Conservation (phyloP, 2,797 vertebrate species). For the Pseudopleuronectes americanus region DNA sequence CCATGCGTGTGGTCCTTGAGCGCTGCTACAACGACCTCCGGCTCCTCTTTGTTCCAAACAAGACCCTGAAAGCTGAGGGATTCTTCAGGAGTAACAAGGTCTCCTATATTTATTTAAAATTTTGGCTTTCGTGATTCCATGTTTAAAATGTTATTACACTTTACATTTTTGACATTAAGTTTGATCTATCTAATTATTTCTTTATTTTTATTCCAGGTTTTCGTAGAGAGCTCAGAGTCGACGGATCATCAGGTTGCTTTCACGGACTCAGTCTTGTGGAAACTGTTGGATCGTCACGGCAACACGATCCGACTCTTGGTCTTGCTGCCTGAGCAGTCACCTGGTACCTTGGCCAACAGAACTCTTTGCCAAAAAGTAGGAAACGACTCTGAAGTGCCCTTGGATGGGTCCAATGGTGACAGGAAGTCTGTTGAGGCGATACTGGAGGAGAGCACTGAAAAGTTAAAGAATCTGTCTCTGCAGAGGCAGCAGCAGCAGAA, state of each 20-base stretch:
- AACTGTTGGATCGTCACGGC: constrained; percentile 95
- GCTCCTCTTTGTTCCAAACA: constrained; percentile 92
- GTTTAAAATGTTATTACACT: background rate
- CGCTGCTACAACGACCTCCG: constrained; percentile 98
- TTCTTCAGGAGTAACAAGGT: constrained; percentile 99
- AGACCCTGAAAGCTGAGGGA: constrained; percentile 97
- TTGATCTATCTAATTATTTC: background rate
- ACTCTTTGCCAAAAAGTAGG: constrained; percentile 87
- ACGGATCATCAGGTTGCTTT: constrained; percentile 90
- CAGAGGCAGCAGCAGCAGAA: constrained; percentile 83
- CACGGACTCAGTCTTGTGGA: constrained; percentile 95
- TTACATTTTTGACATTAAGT: background rate
- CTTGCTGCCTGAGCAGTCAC: constrained; percentile 93
- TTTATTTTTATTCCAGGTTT: constrained; percentile 84
- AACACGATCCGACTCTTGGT: constrained; percentile 97
- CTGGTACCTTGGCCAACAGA: constrained; percentile 87
- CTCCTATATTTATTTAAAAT: background rate
- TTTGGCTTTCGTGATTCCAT: background rate
- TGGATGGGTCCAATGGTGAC: constrained; percentile 87
- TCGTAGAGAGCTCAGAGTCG: constrained; percentile 95
- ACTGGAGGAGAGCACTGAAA: constrained; percentile 97
- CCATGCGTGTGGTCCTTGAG: constrained; percentile 96
- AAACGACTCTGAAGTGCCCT: constrained; percentile 84
- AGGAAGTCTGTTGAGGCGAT: constrained; percentile 96
- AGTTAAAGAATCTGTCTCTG: constrained; percentile 94